These are phyloP conservation scores for Notodonta dromedarius DNA, from an alignment of 2,888 invertebrate species.

Conservation along the genomic window DNA sequence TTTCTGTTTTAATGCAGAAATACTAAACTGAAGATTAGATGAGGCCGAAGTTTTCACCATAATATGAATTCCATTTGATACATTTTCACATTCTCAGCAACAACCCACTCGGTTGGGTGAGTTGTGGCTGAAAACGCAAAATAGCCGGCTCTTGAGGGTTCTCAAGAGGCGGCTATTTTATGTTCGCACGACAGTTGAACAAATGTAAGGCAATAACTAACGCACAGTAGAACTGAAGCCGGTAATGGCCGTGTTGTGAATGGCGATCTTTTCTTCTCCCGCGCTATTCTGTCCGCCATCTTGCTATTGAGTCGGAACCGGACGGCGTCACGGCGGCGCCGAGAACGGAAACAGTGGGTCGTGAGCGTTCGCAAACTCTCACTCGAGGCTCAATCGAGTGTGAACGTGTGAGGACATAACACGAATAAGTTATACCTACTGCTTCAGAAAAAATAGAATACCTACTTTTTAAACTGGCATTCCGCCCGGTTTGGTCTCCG, in stretches of 20 bases:
- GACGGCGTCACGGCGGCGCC: constrained; percentile 76
- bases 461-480: constrained; percentile 38
- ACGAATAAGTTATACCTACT: constrained; percentile 49
- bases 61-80: neutral
- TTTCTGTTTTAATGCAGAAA: no score
- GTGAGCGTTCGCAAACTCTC: constrained; percentile 64
- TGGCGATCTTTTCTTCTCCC: constrained; percentile 58
- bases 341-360: constrained; percentile 62
- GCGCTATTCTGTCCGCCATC: constrained; percentile 43
- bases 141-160: constrained; percentile 15
- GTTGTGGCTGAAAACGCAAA: constrained; percentile 13
- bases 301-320: constrained; percentile 54
- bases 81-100: constrained; percentile 12
- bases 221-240: constrained; percentile 48
- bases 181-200: constrained; percentile 42
- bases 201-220: constrained; percentile 59
- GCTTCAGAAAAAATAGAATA: constrained; percentile 31
- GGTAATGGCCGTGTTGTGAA: constrained; percentile 60
- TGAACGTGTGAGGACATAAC: constrained; percentile 54
- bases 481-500: constrained; percentile 29
- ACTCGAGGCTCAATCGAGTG: constrained; percentile 65
- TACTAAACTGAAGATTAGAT: no score
- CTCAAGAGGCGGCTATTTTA: constrained; percentile 29
- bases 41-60: no score
- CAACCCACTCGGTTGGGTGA: constrained; percentile 8